Conservation (phyloP, 2,113 vertebrate species). For the Tapirus terrestris region DNA sequence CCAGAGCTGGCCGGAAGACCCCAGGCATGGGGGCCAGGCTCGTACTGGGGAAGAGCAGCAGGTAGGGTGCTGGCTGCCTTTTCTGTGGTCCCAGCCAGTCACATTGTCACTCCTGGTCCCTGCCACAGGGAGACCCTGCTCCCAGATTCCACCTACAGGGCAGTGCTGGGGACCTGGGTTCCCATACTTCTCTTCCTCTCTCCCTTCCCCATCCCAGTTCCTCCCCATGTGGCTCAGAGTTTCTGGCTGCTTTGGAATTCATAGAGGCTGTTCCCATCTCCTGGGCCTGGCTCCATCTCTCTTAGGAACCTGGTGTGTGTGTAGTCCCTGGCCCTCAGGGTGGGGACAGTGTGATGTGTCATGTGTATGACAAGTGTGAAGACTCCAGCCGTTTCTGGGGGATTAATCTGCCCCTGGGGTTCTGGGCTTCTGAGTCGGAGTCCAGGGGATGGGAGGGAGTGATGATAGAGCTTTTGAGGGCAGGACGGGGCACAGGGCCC, state of each 20-base stretch:
- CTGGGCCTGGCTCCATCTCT: neutral
- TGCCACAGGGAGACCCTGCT: neutral
- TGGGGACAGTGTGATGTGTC: neutral
- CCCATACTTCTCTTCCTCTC: neutral
- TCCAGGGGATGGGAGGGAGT: too few relatives aligned
- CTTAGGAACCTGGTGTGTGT: neutral
- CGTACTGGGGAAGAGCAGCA: neutral
- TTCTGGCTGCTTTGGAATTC: neutral
- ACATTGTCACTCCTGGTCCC: neutral
- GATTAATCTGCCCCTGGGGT: neutral
- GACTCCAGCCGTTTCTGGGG: neutral
- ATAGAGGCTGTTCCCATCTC: neutral
- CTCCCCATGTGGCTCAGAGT: neutral
- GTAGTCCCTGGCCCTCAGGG: neutral
- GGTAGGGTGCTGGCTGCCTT: neutral
- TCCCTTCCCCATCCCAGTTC: neutral
- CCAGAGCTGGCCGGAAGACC: neutral
- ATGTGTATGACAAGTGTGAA: neutral
- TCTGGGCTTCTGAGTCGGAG: neutral
- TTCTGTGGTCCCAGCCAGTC: neutral
- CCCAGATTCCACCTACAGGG: neutral
- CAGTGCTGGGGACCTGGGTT: neutral
- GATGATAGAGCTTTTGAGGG: neutral
- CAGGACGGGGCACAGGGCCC: neutral
- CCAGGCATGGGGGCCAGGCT: neutral